Percentiles rank a stretch among this genome's conserved stretches.
Conservation (phyloP, 92 coral and sea anemone genomes). For the Umimayanthus chanpuru region DNA sequence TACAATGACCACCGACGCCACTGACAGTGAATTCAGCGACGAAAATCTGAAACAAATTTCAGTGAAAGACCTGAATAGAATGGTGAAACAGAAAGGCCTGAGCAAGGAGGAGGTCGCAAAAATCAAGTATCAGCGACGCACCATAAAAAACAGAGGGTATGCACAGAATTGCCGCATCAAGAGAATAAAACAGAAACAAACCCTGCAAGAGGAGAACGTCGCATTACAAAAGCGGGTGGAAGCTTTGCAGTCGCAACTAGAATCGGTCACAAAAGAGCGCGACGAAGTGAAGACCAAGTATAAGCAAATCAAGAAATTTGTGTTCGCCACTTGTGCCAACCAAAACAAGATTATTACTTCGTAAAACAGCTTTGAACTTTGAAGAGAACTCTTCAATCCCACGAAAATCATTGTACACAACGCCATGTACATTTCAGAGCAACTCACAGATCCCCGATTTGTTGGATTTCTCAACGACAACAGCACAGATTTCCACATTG, state of each 20-base stretch:
- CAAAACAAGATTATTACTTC: constrained; percentile 1
- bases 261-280: constrained; percentile 45
- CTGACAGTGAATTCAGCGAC: constrained; percentile 49
- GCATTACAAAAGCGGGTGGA: constrained; percentile 52
- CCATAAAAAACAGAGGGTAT: constrained; percentile 84
- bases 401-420: constrained; percentile 1
- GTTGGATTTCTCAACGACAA: neutral
- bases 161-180: constrained; percentile 83
- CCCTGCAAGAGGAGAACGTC: constrained; percentile 48
- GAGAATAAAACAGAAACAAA: constrained; percentile 63
- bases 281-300: constrained; percentile 42
- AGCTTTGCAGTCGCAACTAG: constrained; percentile 44
- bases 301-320: constrained; percentile 31
- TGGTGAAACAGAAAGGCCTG: constrained; percentile 63
- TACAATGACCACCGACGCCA: neutral
- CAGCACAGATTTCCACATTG: neutral
- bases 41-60: constrained; percentile 54
- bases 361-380: neutral
- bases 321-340: neutral
- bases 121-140: constrained; percentile 73
- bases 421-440: constrained; percentile 12
- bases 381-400: neutral
- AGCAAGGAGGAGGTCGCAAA: constrained; percentile 45
- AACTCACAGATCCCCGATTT: neutral
- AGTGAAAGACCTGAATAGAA: constrained; percentile 75